Base-by-base conservation (phyloP, 2,888 invertebrate species). In the Epirrhoe alternata region DNA sequence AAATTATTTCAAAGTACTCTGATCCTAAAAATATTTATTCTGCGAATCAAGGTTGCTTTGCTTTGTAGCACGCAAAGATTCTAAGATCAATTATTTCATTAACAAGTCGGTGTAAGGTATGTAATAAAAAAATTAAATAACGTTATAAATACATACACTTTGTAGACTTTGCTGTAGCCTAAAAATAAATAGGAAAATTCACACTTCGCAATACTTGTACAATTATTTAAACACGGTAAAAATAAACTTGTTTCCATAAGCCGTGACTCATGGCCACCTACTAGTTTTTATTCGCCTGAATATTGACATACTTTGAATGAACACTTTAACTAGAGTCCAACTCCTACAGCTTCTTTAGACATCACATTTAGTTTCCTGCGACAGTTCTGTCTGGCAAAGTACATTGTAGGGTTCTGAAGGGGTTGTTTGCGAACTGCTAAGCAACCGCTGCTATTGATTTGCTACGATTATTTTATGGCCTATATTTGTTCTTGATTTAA, bases 361-460 rank as follows among this genome's bases (percentile, higher is more conserved):
- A 61, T 61, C 52, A 53, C 60, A 33, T 60, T 14, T 42, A 59
- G 30, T 38, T 51, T 24, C 38, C 30, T 10, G 31, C 6, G 31
- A 6, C 42, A 16, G 12, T 47, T 12, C 38, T 12, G 38, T 12
- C 38, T 52, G 31, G 30, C 10, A 31, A 16, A 17, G 33, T 16
- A 30, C n/a, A 4, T 17, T 35, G 14, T 53, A 24, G 33, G 16
- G 1, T 14, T 7, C 14, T 49, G 64, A 63, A 42, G 38, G 57
- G 68, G 60, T 61, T 70, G 71, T 74, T 76, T 74, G 72, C 64
- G 45, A 66, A 83, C 86, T 79, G 85, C 86, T 84, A 83, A 81
- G 87, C 79, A 65, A 85, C 86, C 69, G 69, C 38, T 45, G 58
- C 35, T 82, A 82, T 82, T 76, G 82, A 82, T 82, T 80, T 56